phyloP scores from a whole-genome alignment of 1,140 invertebrate species.

The Hermetia illucens region DNA sequence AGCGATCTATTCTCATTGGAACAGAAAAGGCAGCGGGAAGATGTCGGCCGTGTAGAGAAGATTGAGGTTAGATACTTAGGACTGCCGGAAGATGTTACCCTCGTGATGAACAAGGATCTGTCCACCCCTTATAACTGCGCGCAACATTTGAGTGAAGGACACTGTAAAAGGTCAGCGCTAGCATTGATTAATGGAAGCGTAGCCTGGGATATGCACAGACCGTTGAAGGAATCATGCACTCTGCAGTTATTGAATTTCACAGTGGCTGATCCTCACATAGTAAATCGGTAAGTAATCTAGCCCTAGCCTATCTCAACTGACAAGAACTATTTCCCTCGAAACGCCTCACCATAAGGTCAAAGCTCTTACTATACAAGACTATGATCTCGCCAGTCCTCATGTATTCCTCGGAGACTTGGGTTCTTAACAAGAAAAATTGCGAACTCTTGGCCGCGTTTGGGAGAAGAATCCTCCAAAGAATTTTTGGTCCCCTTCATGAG shows the following conservation, averaged over 20 bases:
- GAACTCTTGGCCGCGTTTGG: too few relatives aligned
- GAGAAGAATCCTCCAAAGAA: too few relatives aligned
- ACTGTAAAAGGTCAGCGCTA: constrained; percentile 55
- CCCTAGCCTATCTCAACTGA: too few relatives aligned
- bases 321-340: too few relatives aligned
- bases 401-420: too few relatives aligned
- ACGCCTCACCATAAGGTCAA: too few relatives aligned
- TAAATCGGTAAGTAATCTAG: constrained; percentile 37
- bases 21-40: constrained; percentile 49
- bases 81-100: constrained; percentile 49
- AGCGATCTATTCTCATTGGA: constrained; percentile 70
- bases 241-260: constrained; percentile 66
- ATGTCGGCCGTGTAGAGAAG: constrained; percentile 77
- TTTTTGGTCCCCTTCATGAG: too few relatives aligned
- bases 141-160: constrained; percentile 63
- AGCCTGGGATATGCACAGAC: constrained; percentile 87
- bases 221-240: constrained; percentile 63
- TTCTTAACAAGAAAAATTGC: too few relatives aligned
- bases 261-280: constrained; percentile 45
- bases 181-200: constrained; percentile 62
- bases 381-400: too few relatives aligned
- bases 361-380: too few relatives aligned
- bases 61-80: constrained; percentile 73
- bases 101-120: constrained; percentile 84
- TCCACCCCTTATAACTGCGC: constrained; percentile 90